phyloP scores from a whole-genome alignment of 2,888 invertebrate genomes.

The Ormyrus labotus region DNA sequence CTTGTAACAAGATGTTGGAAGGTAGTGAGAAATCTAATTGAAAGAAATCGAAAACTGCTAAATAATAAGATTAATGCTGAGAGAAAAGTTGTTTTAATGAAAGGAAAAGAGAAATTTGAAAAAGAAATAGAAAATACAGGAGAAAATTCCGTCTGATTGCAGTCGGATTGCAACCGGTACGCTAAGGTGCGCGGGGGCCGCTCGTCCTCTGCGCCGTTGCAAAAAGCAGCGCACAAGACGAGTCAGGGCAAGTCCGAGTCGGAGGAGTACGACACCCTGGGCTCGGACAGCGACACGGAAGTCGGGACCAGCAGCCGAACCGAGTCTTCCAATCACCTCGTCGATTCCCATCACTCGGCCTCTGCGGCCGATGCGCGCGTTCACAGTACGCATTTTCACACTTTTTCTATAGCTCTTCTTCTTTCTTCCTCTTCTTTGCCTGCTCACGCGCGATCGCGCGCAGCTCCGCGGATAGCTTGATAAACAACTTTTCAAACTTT shows the following conservation, averaged over 20 bases:
- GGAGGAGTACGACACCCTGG: slow-evolving; percentile 93
- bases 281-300: slow-evolving; percentile 87
- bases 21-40: slow-evolving; percentile 46
- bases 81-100: neutral
- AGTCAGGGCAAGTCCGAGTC: slow-evolving; percentile 96
- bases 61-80: neutral
- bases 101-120: neutral
- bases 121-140: slow-evolving; percentile 51
- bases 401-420: slow-evolving; percentile 11
- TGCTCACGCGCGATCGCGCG: no score
- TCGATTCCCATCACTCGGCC: slow-evolving; percentile 76
- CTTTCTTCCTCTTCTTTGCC: slow-evolving; percentile 3
- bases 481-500: neutral
- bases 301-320: slow-evolving; percentile 79
- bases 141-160: slow-evolving; percentile 74
- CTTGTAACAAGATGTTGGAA: neutral
- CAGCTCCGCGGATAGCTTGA: no score
- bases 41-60: neutral
- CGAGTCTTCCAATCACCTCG: slow-evolving; percentile 77
- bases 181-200: slow-evolving; percentile 75
- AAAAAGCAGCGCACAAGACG: slow-evolving; percentile 80
- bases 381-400: slow-evolving; percentile 71
- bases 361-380: slow-evolving; percentile 74
- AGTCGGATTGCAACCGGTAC: slow-evolving; percentile 76
- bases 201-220: slow-evolving; percentile 75